Conservation (phyloP, 2,888 invertebrate genomes). For the Dolomedes plantarius region DNA sequence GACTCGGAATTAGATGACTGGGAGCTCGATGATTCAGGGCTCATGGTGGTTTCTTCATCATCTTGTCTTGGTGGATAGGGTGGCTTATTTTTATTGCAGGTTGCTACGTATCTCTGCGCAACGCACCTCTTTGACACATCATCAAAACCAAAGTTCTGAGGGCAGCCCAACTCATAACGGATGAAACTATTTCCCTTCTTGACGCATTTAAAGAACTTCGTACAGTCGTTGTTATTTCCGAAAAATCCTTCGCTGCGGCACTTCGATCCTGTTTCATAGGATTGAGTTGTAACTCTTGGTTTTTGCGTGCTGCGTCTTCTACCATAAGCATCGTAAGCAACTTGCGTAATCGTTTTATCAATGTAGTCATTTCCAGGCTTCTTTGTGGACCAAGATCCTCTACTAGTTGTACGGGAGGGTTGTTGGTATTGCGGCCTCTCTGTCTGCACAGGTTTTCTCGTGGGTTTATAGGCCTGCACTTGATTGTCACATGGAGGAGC, state of each 20-base stretch:
- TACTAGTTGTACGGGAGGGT: neutral
- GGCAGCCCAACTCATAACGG: constrained; percentile 58
- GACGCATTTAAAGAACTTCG: constrained; percentile 68
- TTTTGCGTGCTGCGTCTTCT: constrained; percentile 11
- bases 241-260: constrained; percentile 56
- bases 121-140: constrained; percentile 38
- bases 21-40: neutral
- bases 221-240: constrained; percentile 60
- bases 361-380: constrained; percentile 36
- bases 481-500: constrained; percentile 84
- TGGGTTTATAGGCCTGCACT: neutral
- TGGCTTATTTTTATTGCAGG: constrained; percentile 9
- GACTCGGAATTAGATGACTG: neutral
- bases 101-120: constrained; percentile 21
- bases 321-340: neutral
- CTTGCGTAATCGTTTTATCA: neutral
- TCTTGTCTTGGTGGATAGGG: constrained; percentile 35
- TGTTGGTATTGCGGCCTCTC: constrained; percentile 13
- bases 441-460: neutral
- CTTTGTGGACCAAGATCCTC: constrained; percentile 5
- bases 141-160: constrained; percentile 52
- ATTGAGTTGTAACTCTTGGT: constrained; percentile 24
- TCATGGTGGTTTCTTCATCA: constrained; percentile 32
- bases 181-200: constrained; percentile 31
- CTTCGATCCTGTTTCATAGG: neutral